Base-by-base conservation (phyloP, 1,140 invertebrate species). In the Piezodorus guildinii region DNA sequence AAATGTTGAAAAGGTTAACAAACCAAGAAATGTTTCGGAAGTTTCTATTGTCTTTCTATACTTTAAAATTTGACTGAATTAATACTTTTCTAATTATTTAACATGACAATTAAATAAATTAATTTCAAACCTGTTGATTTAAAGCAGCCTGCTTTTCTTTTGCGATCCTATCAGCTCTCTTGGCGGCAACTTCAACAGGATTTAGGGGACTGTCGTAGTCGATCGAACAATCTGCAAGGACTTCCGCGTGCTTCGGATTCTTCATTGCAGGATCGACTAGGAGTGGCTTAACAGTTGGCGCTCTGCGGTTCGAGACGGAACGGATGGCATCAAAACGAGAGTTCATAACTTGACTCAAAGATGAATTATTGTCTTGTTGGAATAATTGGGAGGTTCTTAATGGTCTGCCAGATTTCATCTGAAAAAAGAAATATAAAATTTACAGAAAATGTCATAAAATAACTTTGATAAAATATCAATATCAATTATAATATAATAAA, bases 251-350 rank as follows among this genome's bases (percentile, higher is more conserved):
- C 71, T 94, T 94, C 6, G 85, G 83, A 77, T 91, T 93, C 71
- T 87, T 91, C 62, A 83, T 76, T 16, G 77, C 78, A 14, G 84
- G 82, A 72, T 85, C 85, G 61, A 84, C 83, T 46, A 87, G 77
- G 23, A 85, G 77, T 8, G 83, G 79, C 69, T 89, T 86, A 46
- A 86, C 80, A 6, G 89, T 84, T 34, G 86, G 84, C 0, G 85
- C 81, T 69, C 87, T 84, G 65, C 84, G 83, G 65, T 75, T 78
- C 27, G 83, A 79, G 5, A 92, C 82, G 14, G 79, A 77, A 70
- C 90, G 92, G 67, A 94, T 83, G 0, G 81, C 81, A 64, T 95
- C 91, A 71, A 89, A 90, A 64, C 87, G 81, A n/a, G 83, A 78
- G 49, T 79, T 81, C 74, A 84, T 85, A 62, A 84, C 73, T 67